Conservation (phyloP, 2,888 invertebrate species). For the Rambutsinella grinnellia region DNA sequence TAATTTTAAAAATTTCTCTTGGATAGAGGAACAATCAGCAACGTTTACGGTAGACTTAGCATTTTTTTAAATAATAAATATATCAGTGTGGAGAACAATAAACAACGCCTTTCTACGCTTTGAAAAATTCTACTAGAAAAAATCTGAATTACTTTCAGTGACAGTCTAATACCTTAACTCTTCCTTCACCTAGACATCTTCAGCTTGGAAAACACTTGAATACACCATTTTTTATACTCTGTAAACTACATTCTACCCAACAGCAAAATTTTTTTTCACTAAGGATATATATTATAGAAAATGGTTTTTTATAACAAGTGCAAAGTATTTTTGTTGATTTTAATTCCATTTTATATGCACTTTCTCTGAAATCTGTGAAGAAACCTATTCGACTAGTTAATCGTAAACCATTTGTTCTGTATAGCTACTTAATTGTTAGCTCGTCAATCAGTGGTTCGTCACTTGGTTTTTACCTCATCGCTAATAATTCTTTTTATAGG, state of each 20-base stretch:
- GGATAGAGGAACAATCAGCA: no score
- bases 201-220: not conserved
- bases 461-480: not conserved
- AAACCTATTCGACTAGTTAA: conserved; percentile 30
- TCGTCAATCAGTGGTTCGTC: conserved; percentile 47
- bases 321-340: not conserved
- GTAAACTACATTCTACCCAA: not conserved
- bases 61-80: no score
- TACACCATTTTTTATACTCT: not conserved
- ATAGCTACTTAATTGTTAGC: conserved; percentile 42
- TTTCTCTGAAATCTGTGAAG: not conserved
- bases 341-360: not conserved
- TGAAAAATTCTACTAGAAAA: not conserved
- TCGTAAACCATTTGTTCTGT: conserved; percentile 25
- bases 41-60: no score
- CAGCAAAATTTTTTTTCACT: no score
- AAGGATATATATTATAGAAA: no score
- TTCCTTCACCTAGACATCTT: no score
- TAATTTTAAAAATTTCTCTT: no score
- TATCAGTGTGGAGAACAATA: no score
- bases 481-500: not conserved
- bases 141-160: no score
- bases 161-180: no score
- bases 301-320: not conserved
- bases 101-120: no score